Percentiles rank a stretch among this genome's conserved stretches.
phyloP scores from a whole-genome alignment of 2,888 invertebrate genomes.

The Eutolmus rufibarbis region DNA sequence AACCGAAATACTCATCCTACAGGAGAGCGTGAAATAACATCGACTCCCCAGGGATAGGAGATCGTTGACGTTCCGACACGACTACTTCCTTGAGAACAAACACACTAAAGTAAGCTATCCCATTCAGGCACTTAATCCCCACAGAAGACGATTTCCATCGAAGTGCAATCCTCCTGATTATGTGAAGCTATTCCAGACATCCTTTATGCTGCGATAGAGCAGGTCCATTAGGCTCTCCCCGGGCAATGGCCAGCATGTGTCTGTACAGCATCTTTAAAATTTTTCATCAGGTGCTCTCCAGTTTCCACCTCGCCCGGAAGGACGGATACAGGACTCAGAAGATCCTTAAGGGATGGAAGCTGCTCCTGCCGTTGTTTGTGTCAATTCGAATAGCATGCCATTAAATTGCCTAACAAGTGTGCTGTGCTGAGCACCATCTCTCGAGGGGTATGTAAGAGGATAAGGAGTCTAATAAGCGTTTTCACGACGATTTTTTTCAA shows the following conservation, averaged over 20 bases:
- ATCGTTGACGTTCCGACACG: background rate
- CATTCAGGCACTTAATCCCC: background rate
- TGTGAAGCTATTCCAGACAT: background rate
- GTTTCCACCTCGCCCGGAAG: background rate
- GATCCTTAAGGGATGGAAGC: background rate
- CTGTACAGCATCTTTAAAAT: background rate
- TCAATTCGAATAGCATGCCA: background rate
- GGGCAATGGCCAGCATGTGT: background rate
- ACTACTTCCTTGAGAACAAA: background rate
- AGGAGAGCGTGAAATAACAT: background rate
- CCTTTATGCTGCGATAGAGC: background rate
- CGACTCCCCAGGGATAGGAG: background rate
- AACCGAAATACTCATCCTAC: background rate
- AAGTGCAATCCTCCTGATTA: background rate
- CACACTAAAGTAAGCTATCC: background rate
- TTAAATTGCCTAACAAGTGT: background rate
- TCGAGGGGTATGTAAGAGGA: background rate
- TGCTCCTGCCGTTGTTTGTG: background rate
- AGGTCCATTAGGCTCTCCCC: background rate
- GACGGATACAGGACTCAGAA: background rate
- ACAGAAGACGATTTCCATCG: background rate
- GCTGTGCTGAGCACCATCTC: background rate
- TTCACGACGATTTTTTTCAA: background rate
- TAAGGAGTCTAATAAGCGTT: background rate
- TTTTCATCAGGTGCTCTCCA: background rate